These are phyloP conservation scores for Hozukius guyotensis DNA, from an alignment of 2,797 vertebrate genomes.

Conservation along the genomic window DNA sequence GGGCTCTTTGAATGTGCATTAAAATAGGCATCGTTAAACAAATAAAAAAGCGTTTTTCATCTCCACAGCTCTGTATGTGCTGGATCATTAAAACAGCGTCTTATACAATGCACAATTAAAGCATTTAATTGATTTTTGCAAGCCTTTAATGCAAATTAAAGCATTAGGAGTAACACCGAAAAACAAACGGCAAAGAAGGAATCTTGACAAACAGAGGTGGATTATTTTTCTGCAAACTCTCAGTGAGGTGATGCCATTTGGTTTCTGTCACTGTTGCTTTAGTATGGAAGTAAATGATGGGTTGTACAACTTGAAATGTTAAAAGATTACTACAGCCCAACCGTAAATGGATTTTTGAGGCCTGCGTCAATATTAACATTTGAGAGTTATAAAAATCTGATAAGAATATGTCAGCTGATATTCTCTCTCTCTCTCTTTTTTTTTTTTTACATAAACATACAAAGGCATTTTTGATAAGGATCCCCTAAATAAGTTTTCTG, in stretches of 20 bases:
- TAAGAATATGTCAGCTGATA: not conserved
- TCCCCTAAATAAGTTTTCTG: not conserved
- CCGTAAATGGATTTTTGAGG: not conserved
- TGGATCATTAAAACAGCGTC: conserved; percentile 51
- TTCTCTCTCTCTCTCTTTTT: not conserved
- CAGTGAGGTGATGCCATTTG: not conserved
- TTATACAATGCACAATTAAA: conserved; percentile 53
- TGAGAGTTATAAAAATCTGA: not conserved
- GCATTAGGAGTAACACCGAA: conserved; percentile 11
- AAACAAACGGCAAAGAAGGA: conserved; percentile 15
- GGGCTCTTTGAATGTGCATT: conserved; percentile 27
- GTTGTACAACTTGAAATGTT: not conserved
- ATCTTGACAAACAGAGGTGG: not conserved
- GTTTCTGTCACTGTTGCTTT: not conserved
- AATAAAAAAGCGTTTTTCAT: conserved; percentile 12
- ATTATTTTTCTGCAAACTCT: not conserved
- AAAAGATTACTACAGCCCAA: not conserved
- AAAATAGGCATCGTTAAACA: conserved; percentile 42
- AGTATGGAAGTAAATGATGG: not conserved
- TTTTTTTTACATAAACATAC: not conserved
- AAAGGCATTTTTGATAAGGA: not conserved
- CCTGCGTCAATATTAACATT: not conserved
- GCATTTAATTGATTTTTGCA: conserved; percentile 59
- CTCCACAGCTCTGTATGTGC: conserved; percentile 13
- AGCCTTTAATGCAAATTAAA: conserved; percentile 54